Base-by-base conservation (phyloP, 2,888 invertebrate genomes). In the Ectobius pallidus region DNA sequence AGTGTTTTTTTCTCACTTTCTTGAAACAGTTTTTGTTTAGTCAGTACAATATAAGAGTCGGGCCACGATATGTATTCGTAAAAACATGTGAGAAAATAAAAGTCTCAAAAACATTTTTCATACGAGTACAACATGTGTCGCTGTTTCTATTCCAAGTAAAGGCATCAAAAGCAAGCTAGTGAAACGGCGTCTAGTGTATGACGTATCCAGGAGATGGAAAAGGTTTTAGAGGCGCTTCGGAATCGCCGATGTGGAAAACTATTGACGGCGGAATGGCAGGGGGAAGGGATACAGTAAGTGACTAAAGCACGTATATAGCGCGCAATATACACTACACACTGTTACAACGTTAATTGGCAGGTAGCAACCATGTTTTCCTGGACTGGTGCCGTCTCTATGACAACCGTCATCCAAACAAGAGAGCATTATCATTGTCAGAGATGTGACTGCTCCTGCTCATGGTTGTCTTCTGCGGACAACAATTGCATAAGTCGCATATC, bases 391-490 rank as follows among this genome's bases (percentile, higher is more conserved):
- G 46, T 65, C 65, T 65, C 65, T 20, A 65, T 65, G 65, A 39
- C 65, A 65, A 65, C 65, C 65, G 27, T 11, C 65, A 65, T 44
- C 65, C 65, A 65, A 65, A 65, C 65, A 65, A 46, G 65, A 44
- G 65, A 65, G 44, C 27, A 65, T 46, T 30, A 58, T 58, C 58
- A 58, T 58, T 32, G 58, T 58, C 27, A 20, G 58, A 20, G 30
- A 58, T 30, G 58, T 18, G 27, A 58, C n/a, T 25, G 52, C 9
- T 25, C 4, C 20, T 49, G 46, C 2, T 49, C 20, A 18, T 2
- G 7, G 25, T 14, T 30, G 27, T 4, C 11, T 58, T 27, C 30
- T 46, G n/a, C 7, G 46, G 11, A n/a, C n/a, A 58, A 58, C n/a
- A 58, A 20, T 30, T 9, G n/a, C n/a, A 2, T 16, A 58, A 30